Conservation (phyloP, 2,888 invertebrate genomes). For the Ephialtes manifestator region DNA sequence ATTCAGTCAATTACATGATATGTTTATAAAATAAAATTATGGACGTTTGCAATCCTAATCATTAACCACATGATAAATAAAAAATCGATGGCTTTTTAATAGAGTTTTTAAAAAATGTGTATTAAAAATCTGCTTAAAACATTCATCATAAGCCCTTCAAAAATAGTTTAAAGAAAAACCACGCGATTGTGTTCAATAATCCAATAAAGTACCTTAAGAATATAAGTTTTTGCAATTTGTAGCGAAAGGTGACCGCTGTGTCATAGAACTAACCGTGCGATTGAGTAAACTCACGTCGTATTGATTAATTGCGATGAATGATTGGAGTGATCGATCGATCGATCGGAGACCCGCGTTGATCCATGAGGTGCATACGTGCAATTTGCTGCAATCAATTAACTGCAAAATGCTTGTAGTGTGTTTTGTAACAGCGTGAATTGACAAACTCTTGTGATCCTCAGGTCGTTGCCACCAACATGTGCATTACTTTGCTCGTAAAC, state of each 20-base stretch:
- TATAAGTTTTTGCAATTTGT: constrained; percentile 5
- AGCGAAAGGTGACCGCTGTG: not conserved
- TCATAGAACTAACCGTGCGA: not conserved
- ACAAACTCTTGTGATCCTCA: constrained; percentile 11
- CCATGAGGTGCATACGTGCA: not conserved
- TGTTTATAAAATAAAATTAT: too few relatives aligned
- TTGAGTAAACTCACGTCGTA: constrained; percentile 4
- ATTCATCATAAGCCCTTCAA: not conserved
- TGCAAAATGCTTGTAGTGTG: not conserved
- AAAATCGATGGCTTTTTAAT: too few relatives aligned
- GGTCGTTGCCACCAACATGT: not conserved
- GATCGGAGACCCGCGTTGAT: constrained; percentile 19
- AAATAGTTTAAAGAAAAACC: not conserved
- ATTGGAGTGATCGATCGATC: constrained; percentile 48
- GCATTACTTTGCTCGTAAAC: not conserved
- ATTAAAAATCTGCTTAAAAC: not conserved
- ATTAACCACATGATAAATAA: too few relatives aligned
- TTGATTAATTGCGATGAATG: constrained; percentile 50
- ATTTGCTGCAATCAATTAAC: constrained; percentile 21
- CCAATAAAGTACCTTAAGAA: not conserved
- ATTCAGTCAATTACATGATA: too few relatives aligned
- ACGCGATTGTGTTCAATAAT: not conserved
- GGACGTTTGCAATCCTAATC: too few relatives aligned
- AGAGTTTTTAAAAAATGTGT: too few relatives aligned
- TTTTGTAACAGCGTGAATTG: constrained; percentile 39